phyloP scores from a whole-genome alignment of 2,888 invertebrate genomes.

The Euplexia lucipara region DNA sequence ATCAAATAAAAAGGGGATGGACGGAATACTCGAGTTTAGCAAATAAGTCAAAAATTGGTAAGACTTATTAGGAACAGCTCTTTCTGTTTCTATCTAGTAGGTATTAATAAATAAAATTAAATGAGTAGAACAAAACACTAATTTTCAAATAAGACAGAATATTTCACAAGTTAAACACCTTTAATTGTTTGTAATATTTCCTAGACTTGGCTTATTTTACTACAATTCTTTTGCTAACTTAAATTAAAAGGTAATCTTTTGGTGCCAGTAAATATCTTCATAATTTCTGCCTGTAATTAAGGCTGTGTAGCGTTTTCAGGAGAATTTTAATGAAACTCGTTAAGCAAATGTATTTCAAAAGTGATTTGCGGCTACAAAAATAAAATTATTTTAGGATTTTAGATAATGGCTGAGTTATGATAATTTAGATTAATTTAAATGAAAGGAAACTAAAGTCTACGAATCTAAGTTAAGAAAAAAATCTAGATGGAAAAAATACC shows the following conservation, averaged over 20 bases:
- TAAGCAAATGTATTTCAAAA: slow-evolving; percentile 50
- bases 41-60: too few relatives aligned
- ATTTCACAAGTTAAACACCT: background rate
- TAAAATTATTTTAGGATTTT: slow-evolving; percentile 3
- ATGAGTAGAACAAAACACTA: too few relatives aligned
- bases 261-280: slow-evolving; percentile 35
- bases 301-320: slow-evolving; percentile 32
- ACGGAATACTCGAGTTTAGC: too few relatives aligned
- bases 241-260: slow-evolving; percentile 47
- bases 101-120: too few relatives aligned
- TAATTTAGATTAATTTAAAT: too few relatives aligned
- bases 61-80: too few relatives aligned
- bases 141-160: background rate
- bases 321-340: slow-evolving; percentile 58
- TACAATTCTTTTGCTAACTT: slow-evolving; percentile 23
- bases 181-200: slow-evolving; percentile 22
- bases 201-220: slow-evolving; percentile 16
- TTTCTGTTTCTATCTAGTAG: too few relatives aligned
- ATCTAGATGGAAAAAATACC: too few relatives aligned
- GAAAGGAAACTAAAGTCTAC: too few relatives aligned
- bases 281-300: slow-evolving; percentile 49
- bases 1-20: too few relatives aligned
- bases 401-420: slow-evolving; percentile 28
- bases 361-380: slow-evolving; percentile 39
- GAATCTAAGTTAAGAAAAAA: too few relatives aligned